These are phyloP conservation scores for Heteromyza rotundicornis DNA, from an alignment of 2,888 invertebrate genomes.

Conservation along the genomic window DNA sequence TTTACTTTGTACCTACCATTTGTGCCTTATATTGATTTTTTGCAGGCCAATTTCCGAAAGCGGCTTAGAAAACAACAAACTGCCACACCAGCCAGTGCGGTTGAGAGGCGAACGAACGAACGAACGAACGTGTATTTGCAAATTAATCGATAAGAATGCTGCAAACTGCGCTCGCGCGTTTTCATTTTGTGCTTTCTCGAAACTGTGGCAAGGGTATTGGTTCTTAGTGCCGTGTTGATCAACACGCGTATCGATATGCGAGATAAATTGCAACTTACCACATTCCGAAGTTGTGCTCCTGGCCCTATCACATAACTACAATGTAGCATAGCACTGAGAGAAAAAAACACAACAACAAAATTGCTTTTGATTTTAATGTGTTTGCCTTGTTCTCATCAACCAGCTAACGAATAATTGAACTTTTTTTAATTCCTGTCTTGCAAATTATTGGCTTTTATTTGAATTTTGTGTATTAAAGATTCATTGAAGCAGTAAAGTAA, in stretches of 20 bases:
- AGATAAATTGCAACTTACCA: neutral
- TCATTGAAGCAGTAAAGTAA: too few relatives aligned
- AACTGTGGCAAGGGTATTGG: neutral
- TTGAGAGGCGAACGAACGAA: constrained; percentile 6
- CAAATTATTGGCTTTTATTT: too few relatives aligned
- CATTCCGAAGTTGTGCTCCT: neutral
- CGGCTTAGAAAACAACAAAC: neutral
- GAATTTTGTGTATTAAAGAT: too few relatives aligned
- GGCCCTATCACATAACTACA: too few relatives aligned
- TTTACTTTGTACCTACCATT: too few relatives aligned
- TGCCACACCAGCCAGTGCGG: constrained; percentile 1
- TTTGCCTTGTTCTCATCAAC: too few relatives aligned
- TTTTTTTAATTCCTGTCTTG: too few relatives aligned
- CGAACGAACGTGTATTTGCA: constrained; percentile 1
- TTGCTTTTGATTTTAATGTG: too few relatives aligned
- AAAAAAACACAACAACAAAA: too few relatives aligned
- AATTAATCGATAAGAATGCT: constrained; percentile 17
- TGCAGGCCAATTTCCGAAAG: neutral
- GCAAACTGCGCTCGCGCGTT: neutral
- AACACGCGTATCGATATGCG: neutral
- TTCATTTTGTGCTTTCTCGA: neutral
- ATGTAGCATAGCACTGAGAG: too few relatives aligned
- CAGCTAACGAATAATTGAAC: too few relatives aligned
- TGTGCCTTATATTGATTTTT: neutral
- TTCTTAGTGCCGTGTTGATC: neutral